Evolutionary conservation across 2,113 vertebrate genomes (phyloP).

Genomic region (Gadus chalcogrammus): DNA sequence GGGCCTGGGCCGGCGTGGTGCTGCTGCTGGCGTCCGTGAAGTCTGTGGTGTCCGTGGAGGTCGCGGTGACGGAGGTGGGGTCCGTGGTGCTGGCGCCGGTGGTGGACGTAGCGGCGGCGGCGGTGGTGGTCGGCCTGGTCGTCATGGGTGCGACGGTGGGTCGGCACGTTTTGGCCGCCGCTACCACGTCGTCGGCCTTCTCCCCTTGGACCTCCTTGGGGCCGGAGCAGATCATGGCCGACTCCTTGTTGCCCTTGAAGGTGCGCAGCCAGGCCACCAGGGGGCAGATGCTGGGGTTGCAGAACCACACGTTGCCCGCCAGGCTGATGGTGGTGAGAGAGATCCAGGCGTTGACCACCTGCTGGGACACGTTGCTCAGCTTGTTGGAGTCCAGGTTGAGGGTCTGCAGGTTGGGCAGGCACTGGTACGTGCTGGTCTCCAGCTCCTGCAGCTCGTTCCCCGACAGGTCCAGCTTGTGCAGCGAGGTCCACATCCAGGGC

Average conservation of each 20-base stretch:
- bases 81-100: constrained; percentile 72
- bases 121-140: constrained; percentile 68
- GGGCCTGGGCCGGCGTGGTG: constrained; percentile 57
- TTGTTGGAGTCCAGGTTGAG: constrained; percentile 98
- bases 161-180: constrained; percentile 85
- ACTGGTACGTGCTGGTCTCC: constrained; percentile 88
- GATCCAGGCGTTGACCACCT: constrained; percentile 89
- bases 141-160: constrained; percentile 76
- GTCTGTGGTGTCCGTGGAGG: constrained; percentile 62
- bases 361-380: constrained; percentile 91
- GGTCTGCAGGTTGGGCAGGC: constrained; percentile 93
- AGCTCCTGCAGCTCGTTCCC: constrained; percentile 89
- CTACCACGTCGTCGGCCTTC: constrained; percentile 91
- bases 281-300: constrained; percentile 89
- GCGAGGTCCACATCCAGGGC: constrained; percentile 95
- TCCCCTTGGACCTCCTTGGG: constrained; percentile 93
- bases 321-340: constrained; percentile 93
- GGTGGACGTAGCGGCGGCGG: constrained; percentile 60
- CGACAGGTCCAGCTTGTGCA: constrained; percentile 96
- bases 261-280: constrained; percentile 91
- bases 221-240: constrained; percentile 90
- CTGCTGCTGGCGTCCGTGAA: no score
- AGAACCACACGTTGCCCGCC: constrained; percentile 95
- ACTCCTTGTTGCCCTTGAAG: constrained; percentile 93
- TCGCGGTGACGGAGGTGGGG: constrained; percentile 66